phyloP scores from a whole-genome alignment of 2,888 invertebrate genomes.

The Micoletzkya japonica region DNA sequence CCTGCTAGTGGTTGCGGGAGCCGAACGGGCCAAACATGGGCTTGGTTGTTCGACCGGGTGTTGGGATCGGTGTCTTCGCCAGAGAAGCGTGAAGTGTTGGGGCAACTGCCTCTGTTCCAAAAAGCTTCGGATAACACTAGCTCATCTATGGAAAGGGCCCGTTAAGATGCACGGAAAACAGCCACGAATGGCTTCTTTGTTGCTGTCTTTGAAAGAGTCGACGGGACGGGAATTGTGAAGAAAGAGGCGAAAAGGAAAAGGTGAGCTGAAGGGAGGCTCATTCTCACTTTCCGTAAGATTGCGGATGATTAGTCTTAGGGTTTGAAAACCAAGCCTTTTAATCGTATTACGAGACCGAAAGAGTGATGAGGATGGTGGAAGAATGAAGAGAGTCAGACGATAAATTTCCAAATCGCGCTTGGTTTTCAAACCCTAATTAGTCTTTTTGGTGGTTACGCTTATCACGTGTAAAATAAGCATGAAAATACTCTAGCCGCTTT shows the following conservation, averaged over 20 bases:
- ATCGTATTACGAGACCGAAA: too few relatives aligned
- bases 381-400: too few relatives aligned
- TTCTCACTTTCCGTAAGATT: neutral
- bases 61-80: too few relatives aligned
- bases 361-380: too few relatives aligned
- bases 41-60: too few relatives aligned
- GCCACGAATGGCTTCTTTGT: constrained; percentile 90
- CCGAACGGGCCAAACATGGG: neutral
- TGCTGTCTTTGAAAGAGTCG: constrained; percentile 75
- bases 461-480: neutral
- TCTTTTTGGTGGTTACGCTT: neutral
- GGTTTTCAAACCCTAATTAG: neutral
- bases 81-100: too few relatives aligned
- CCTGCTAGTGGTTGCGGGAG: neutral
- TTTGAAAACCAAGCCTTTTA: too few relatives aligned
- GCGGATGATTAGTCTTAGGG: neutral
- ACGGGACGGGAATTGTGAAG: too few relatives aligned
- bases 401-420: too few relatives aligned
- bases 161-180: constrained; percentile 29
- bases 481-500: too few relatives aligned
- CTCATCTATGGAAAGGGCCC: neutral
- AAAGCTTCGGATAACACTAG: too few relatives aligned
- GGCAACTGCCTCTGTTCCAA: too few relatives aligned
- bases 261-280: constrained; percentile 4
- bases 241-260: neutral